Percentiles rank a stretch among this genome's conserved stretches.
Evolutionary conservation across 2,797 vertebrate species (phyloP).

Genomic region (Pyrocephalus nanus): DNA sequence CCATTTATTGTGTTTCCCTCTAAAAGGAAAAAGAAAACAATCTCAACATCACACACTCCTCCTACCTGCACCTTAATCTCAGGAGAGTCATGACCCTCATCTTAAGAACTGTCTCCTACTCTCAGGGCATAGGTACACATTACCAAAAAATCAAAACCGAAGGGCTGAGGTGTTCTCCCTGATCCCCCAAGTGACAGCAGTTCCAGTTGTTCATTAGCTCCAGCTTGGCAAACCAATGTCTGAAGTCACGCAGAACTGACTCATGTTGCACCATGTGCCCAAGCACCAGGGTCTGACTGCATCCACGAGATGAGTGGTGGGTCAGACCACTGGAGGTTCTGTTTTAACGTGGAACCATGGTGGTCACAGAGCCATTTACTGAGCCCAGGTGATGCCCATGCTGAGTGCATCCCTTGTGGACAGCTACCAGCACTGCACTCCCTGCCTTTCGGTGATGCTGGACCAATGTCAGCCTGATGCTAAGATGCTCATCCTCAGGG

Average conservation of each 20-base stretch:
- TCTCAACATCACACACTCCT: neutral
- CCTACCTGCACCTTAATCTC: neutral
- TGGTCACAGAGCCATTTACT: neutral
- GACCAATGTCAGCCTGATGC: neutral
- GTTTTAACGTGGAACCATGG: neutral
- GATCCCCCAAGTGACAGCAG: neutral
- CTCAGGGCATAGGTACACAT: accelerated
- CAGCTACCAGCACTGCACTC: accelerated
- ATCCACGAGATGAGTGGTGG: neutral
- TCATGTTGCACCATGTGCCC: accelerated
- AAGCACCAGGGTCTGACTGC: accelerated
- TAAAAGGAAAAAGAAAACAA: neutral
- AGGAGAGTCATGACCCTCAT: neutral
- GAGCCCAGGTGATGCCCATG: neutral
- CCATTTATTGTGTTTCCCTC: neutral
- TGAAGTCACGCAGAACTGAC: neutral
- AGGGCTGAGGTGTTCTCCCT: neutral
- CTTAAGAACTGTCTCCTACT: neutral
- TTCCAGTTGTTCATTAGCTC: neutral
- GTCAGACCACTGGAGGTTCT: neutral
- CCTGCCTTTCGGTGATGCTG: neutral
- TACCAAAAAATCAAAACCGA: neutral
- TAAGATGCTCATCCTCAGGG: neutral
- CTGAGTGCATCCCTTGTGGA: neutral
- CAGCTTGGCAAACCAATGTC: neutral